These are phyloP conservation scores for Trachymyrmex cornetzi DNA, from an alignment of 1,140 invertebrate species.

Conservation along the genomic window DNA sequence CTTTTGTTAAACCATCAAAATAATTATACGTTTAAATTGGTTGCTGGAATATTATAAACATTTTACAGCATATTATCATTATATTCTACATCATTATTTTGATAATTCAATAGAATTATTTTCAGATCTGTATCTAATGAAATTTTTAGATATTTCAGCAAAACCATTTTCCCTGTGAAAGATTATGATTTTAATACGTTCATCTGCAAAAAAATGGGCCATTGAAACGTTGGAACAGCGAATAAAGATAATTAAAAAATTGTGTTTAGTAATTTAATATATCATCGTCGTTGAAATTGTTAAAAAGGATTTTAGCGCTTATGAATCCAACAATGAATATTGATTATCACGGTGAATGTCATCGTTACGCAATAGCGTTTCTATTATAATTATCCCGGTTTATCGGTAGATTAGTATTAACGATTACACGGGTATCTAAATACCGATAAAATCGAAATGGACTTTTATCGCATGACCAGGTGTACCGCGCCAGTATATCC, in stretches of 20 bases:
- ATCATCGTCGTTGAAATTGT: neutral
- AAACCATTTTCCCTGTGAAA: no score
- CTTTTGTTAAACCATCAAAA: no score
- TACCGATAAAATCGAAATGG: constrained; percentile 30
- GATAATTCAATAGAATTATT: no score
- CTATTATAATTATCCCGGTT: constrained; percentile 19
- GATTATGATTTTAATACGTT: no score
- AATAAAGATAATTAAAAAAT: neutral
- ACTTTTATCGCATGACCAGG: constrained; percentile 21
- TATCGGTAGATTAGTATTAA: neutral
- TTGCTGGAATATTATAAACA: no score
- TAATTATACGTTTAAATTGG: no score
- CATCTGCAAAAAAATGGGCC: no score
- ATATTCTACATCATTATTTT: no score
- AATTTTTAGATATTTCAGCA: no score
- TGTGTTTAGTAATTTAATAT: neutral
- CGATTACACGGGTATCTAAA: constrained; percentile 41
- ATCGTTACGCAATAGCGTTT: neutral
- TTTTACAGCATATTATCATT: no score
- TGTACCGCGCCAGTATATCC: neutral
- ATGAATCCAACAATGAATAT: constrained; percentile 35
- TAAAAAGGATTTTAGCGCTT: neutral
- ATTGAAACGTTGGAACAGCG: no score
- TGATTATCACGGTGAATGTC: constrained; percentile 20
- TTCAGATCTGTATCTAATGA: no score